Evolutionary conservation across 2,888 invertebrate species (phyloP), one percentile per base, ranked within the genome.

Genomic region (Rugalucina vietnamica): DNA sequence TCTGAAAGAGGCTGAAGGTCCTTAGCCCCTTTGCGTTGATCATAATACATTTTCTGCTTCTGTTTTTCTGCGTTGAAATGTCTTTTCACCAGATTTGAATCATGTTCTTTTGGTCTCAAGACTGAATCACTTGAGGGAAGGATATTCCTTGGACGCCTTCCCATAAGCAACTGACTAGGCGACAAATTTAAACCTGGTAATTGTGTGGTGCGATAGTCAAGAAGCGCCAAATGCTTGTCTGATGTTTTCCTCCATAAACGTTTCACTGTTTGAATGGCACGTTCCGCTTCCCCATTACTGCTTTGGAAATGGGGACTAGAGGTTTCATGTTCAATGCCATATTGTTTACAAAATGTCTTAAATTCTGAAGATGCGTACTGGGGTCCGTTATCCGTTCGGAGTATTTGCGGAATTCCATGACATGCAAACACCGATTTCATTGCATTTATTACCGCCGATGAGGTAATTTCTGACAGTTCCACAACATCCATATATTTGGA

Each of bases 251-350:
- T 79, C 87, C 86, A 88, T 50, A 89, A 36, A 8, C 72, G 75
- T 79, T 90, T 90, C 0, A 88, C 86, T 14, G 85, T 89, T 70
- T 90, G 89, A n/a, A 90, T 80, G 3, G 89, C 89, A 75, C 89
- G 39, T 80, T 90, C 89, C 0, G 90, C 90, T 76, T 87, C 89
- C n/a, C 87, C 87, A 74, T 89, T 89, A 5, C 82, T 76, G 37
- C 78, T 79, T 57, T 89, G 87, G 39, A 85, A 90, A 71, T 88
- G 81, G 21, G 89, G 89, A 76, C 88, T 88, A 5, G 87, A 88
- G 0, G 85, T 89, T 36, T 81, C 79, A 77, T 89, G 89, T 27
- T 79, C 54, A 27, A 91, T 88, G 36, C 79, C 84, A 32, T 79
- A 81, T 1, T 34, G 29, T 36, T 82, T 70, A 73, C 80, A 82